A percentile compares a stretch with the other conserved stretches of the same genome.
Conservation (phyloP, 2,113 vertebrate genomes). For the Caranx melampygus region DNA sequence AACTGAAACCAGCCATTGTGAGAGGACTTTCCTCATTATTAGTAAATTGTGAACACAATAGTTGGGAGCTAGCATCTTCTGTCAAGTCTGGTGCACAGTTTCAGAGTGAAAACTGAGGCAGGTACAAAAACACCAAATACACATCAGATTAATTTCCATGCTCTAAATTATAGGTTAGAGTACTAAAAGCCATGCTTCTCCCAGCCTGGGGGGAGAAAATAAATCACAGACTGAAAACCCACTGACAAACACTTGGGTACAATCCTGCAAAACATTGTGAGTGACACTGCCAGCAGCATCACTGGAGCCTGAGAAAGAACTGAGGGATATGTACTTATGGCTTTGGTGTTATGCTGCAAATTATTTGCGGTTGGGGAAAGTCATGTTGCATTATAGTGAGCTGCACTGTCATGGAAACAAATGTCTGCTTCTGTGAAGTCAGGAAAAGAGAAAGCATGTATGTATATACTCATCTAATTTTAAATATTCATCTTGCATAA, state of each 20-base stretch:
- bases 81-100: constrained; percentile 40
- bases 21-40: constrained; percentile 39
- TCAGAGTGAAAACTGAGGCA: constrained; percentile 48
- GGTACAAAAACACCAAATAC: constrained; percentile 54
- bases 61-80: constrained; percentile 37
- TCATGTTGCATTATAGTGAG: not conserved
- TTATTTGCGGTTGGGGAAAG: not conserved
- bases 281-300: constrained; percentile 77
- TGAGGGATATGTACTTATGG: constrained; percentile 22
- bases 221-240: constrained; percentile 36
- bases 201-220: not conserved
- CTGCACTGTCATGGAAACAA: not conserved
- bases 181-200: constrained; percentile 43
- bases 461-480: not conserved
- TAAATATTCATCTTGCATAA: not conserved
- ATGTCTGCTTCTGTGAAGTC: not conserved
- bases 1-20: constrained; percentile 70
- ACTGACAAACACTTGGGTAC: constrained; percentile 39
- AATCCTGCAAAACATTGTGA: constrained; percentile 41
- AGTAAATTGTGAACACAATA: constrained; percentile 40
- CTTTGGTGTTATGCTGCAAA: constrained; percentile 23
- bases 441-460: not conserved
- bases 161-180: constrained; percentile 48
- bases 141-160: constrained; percentile 65
- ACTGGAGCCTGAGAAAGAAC: constrained; percentile 51